Evolutionary conservation across 2,888 invertebrate genomes (phyloP).

Genomic region (Caradrina clavipalpis): DNA sequence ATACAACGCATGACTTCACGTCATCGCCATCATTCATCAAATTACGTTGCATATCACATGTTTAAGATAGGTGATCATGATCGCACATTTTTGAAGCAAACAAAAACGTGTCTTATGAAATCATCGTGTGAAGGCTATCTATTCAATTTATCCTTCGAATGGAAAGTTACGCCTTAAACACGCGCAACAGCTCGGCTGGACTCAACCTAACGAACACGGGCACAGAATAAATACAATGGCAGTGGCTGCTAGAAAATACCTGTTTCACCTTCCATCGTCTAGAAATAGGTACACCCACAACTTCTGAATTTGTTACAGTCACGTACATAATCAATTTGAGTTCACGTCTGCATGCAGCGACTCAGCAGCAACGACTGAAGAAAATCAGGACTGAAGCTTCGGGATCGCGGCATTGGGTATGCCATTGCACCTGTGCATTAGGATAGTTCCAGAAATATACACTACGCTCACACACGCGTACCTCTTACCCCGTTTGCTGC

Average conservation of each 20-base stretch:
- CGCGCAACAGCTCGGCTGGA: background rate
- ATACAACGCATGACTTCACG: too few relatives aligned
- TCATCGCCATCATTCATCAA: too few relatives aligned
- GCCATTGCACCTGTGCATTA: background rate
- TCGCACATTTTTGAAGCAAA: too few relatives aligned
- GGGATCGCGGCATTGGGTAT: background rate
- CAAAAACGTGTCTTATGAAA: too few relatives aligned
- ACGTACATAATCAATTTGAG: background rate
- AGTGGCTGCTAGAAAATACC: background rate
- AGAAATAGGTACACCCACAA: background rate
- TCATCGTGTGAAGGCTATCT: background rate
- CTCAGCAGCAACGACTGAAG: constrained; percentile 5
- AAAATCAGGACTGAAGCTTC: background rate
- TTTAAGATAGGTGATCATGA: too few relatives aligned
- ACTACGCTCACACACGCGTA: too few relatives aligned
- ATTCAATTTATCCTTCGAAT: background rate
- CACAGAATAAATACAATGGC: constrained; percentile 6
- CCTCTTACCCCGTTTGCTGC: too few relatives aligned
- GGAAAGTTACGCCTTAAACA: background rate
- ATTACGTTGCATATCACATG: too few relatives aligned
- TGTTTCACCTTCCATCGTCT: constrained; percentile 12
- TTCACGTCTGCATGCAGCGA: too few relatives aligned
- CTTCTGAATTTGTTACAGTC: background rate
- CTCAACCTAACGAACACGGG: background rate
- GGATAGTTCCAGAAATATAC: constrained; percentile 8